A percentile compares a stretch with the other conserved stretches of the same genome.
Conservation (phyloP, 2,797 vertebrate genomes). For the Bradypodion pumilum region DNA sequence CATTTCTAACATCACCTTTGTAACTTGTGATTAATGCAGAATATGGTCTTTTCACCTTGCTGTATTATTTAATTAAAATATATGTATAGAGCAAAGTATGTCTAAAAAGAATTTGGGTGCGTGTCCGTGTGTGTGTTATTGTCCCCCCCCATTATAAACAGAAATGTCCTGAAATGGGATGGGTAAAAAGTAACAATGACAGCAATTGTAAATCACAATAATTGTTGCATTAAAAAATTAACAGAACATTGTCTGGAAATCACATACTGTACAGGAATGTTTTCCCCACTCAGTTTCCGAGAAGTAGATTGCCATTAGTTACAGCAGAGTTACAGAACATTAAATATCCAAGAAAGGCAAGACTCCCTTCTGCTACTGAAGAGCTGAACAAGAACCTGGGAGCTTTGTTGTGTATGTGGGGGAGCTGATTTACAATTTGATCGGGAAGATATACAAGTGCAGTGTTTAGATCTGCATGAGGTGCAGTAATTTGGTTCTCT, state of each 20-base stretch:
- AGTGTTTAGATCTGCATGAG: conserved; percentile 4
- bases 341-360: conserved; percentile 39
- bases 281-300: conserved; percentile 54
- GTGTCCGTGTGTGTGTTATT: conserved; percentile 19
- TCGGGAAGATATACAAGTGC: background rate
- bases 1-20: background rate
- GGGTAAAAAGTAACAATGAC: conserved; percentile 51
- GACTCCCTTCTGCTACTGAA: background rate
- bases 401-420: conserved; percentile 20
- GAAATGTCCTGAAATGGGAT: conserved; percentile 53
- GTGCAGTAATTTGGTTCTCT: conserved; percentile 32
- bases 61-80: conserved; percentile 28
- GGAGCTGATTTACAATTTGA: conserved; percentile 28
- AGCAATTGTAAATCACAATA: conserved; percentile 71
- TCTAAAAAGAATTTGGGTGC: conserved; percentile 5
- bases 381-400: background rate
- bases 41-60: background rate
- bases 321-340: conserved; percentile 42
- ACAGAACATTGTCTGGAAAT: conserved; percentile 70
- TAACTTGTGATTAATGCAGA: background rate
- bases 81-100: conserved; percentile 30
- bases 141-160: conserved; percentile 48
- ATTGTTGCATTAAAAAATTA: conserved; percentile 70
- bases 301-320: conserved; percentile 61
- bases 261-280: conserved; percentile 57